A percentile compares a stretch with the other conserved stretches of the same genome.
Evolutionary conservation across 2,113 vertebrate genomes (phyloP).

Genomic region (Odontophorus gujanensis): DNA sequence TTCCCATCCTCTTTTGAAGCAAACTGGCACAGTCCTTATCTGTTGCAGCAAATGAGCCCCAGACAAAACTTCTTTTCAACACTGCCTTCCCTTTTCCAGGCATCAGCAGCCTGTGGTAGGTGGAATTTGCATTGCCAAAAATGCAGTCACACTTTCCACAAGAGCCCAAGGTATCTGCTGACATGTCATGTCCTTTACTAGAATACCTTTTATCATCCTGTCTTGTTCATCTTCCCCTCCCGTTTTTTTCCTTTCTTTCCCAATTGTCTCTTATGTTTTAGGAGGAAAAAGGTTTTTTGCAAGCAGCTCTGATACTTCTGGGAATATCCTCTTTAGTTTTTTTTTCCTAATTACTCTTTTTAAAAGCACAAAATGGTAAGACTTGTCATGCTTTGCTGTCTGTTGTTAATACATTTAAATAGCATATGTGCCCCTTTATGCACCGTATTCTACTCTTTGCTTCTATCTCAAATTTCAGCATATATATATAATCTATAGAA

Average conservation of each 20-base stretch:
- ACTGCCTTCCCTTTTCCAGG: neutral
- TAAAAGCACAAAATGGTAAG: neutral
- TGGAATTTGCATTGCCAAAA: neutral
- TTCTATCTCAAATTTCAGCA: neutral
- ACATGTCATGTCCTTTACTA: neutral
- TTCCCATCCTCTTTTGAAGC: neutral
- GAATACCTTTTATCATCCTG: neutral
- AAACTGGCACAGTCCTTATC: neutral
- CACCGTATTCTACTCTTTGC: neutral
- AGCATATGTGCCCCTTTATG: too few species aligned
- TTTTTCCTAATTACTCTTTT: neutral
- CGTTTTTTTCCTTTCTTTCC: neutral
- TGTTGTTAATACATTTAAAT: neutral
- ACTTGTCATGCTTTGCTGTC: constrained; percentile 8
- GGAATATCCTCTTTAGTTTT: neutral
- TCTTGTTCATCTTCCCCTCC: neutral
- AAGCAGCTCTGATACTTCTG: neutral
- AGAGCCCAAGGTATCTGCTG: neutral
- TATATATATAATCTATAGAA: too few species aligned
- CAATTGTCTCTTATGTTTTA: neutral
- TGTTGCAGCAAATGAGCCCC: neutral
- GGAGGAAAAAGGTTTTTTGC: neutral
- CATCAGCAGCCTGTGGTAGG: neutral
- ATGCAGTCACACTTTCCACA: neutral
- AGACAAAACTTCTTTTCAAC: neutral